phyloP scores from a whole-genome alignment of 2,113 vertebrate species.

The Pseudopipra pipra region DNA sequence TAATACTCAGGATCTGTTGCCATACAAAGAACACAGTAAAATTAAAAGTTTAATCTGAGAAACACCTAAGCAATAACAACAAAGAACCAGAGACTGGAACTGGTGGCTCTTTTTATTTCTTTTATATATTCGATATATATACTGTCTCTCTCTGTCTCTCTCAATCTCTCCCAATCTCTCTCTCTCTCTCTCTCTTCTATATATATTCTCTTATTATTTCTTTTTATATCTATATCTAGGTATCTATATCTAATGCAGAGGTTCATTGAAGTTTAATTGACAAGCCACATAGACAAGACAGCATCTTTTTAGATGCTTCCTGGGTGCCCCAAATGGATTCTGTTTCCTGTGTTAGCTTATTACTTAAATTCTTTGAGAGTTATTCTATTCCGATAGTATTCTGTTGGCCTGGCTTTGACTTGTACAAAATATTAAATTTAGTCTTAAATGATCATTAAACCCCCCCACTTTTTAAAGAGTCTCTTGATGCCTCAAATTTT shows the following conservation, averaged over 20 bases:
- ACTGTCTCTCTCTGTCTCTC: too few species aligned
- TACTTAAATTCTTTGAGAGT: background rate
- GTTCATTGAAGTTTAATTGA: background rate
- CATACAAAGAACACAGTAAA: background rate
- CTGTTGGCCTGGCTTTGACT: background rate
- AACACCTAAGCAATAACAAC: background rate
- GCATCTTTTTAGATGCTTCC: background rate
- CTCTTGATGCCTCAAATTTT: background rate
- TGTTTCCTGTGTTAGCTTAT: background rate
- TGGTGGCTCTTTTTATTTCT: background rate
- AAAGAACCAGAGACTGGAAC: background rate
- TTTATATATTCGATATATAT: background rate
- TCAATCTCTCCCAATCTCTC: too few species aligned
- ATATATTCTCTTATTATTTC: background rate
- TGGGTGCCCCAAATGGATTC: background rate
- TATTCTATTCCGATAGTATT: background rate
- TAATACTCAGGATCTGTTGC: background rate
- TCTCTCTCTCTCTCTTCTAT: too few species aligned
- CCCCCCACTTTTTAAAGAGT: rapidly evolving
- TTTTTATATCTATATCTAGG: background rate
- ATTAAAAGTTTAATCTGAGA: background rate
- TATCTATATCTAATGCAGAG: background rate
- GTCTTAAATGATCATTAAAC: background rate
- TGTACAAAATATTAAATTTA: background rate
- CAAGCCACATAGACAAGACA: background rate